phyloP scores from a whole-genome alignment of 2,888 invertebrate genomes.

The Diplazon laetatorius region DNA sequence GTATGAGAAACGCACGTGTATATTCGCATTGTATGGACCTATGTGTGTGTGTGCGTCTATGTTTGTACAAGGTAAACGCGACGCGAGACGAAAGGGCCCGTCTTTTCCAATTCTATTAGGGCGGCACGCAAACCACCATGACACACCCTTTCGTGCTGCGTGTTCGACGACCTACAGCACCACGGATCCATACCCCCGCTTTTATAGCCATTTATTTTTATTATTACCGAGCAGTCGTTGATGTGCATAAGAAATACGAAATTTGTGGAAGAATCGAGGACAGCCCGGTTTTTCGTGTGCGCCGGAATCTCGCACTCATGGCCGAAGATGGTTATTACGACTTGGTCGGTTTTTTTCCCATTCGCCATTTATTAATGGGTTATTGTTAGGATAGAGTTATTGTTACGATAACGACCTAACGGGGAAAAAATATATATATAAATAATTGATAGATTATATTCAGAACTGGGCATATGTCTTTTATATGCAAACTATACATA shows the following conservation, averaged over 20 bases:
- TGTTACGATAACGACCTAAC: not conserved
- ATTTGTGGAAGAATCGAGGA: not conserved
- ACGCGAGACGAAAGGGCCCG: conserved; percentile 62
- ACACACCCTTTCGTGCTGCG: conserved; percentile 52
- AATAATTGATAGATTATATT: too few species aligned
- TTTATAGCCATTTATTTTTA: conserved; percentile 10
- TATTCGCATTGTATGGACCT: not conserved
- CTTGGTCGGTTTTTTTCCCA: conserved; percentile 6
- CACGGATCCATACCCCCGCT: conserved; percentile 24
- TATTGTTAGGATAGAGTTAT: not conserved
- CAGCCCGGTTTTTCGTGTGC: not conserved
- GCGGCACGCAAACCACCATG: conserved; percentile 63
- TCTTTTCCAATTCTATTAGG: conserved; percentile 69
- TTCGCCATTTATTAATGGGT: conserved; percentile 7
- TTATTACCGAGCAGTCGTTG: not conserved
- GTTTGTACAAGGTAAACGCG: conserved; percentile 50
- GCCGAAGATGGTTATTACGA: conserved; percentile 19
- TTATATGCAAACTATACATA: too few species aligned
- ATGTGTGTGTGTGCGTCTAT: too few species aligned
- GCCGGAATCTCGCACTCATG: not conserved
- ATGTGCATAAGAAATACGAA: not conserved
- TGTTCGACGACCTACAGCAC: conserved; percentile 48
- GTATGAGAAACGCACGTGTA: not conserved
- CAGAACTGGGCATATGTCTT: too few species aligned
- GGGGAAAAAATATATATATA: too few species aligned